Percentiles rank a stretch among this genome's conserved stretches.
Conservation (phyloP, 1,140 invertebrate genomes). For the Tetranychus urticae region DNA sequence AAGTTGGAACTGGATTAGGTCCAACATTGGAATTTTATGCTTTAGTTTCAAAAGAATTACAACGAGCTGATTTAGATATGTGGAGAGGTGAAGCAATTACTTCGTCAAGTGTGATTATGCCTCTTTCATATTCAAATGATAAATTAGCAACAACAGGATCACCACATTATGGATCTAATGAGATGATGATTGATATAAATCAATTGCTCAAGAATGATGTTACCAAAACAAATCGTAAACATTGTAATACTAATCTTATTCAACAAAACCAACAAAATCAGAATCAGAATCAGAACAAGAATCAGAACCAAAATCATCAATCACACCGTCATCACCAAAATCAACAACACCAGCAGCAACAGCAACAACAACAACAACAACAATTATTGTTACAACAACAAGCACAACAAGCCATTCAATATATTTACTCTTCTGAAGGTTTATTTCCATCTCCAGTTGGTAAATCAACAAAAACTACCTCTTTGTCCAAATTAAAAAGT, state of each 20-base stretch:
- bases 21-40: slow-evolving; percentile 97
- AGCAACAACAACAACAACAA: neutral
- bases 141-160: neutral
- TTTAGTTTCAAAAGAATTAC: slow-evolving; percentile 81
- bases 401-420: slow-evolving; percentile 28
- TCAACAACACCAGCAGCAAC: neutral
- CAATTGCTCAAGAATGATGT: neutral
- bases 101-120: neutral
- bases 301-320: neutral
- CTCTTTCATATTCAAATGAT: neutral
- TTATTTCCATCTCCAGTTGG: slow-evolving; percentile 69
- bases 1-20: slow-evolving; percentile 92
- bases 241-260: no score
- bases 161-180: neutral
- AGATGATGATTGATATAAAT: neutral
- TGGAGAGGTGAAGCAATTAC: slow-evolving; percentile 47
- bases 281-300: no score
- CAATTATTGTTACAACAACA: neutral
- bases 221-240: neutral
- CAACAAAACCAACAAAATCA: no score
- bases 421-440: slow-evolving; percentile 50
- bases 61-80: slow-evolving; percentile 68
- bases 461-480: slow-evolving; percentile 55
- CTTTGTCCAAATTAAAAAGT: slow-evolving; percentile 63
- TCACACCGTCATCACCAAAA: neutral